These are phyloP conservation scores for Eupithecia centaureata DNA, from an alignment of 2,888 invertebrate species.

Conservation along the genomic window DNA sequence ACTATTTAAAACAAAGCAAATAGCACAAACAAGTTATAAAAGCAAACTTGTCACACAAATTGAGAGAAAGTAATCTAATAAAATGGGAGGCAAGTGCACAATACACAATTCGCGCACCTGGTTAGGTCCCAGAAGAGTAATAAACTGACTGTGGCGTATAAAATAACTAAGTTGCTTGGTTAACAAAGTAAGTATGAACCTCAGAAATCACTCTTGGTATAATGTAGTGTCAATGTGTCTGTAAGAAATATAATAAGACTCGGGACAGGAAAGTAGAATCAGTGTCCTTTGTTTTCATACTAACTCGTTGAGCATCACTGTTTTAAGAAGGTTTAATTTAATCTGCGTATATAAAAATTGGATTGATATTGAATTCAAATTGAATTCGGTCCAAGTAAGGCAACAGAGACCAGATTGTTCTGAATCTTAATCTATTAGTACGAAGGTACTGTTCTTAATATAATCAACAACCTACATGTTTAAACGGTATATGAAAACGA, in stretches of 20 bases:
- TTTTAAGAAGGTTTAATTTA: no score
- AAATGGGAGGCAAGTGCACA: constrained; percentile 14
- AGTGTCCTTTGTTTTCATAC: no score
- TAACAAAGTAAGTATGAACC: constrained; percentile 36
- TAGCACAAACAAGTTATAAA: constrained; percentile 11
- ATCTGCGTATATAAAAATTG: no score
- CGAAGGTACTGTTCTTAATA: no score
- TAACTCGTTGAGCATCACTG: no score
- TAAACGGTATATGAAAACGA: no score
- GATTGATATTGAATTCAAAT: no score
- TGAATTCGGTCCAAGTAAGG: no score
- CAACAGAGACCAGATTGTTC: no score
- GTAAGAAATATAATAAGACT: neutral
- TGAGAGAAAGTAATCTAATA: constrained; percentile 57
- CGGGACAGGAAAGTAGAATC: no score
- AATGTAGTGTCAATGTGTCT: neutral
- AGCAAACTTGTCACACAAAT: constrained; percentile 48
- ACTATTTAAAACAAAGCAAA: neutral
- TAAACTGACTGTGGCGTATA: neutral
- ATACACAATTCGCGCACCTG: constrained; percentile 8
- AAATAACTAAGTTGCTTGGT: constrained; percentile 11
- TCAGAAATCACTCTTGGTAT: constrained; percentile 5
- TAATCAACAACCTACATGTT: no score
- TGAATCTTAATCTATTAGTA: no score
- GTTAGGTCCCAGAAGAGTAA: neutral